Conservation (phyloP, 2,797 vertebrate species). For the Falco concolor region DNA sequence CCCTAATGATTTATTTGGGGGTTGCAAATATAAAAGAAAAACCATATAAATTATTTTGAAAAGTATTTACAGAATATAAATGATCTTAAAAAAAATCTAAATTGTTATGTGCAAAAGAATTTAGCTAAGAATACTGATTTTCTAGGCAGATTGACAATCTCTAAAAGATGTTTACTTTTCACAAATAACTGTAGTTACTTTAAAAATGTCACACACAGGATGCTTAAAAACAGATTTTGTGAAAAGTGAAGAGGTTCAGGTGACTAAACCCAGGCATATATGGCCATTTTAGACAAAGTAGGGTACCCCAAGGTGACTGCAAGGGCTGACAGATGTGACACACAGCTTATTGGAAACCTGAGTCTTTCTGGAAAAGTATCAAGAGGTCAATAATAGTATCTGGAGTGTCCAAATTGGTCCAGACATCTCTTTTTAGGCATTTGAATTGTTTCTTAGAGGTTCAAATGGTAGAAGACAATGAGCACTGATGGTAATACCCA, state of each 20-base stretch:
- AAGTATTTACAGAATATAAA: background rate
- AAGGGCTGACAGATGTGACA: background rate
- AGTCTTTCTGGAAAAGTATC: background rate
- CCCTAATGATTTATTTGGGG: background rate
- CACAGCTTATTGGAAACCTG: background rate
- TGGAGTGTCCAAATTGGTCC: background rate
- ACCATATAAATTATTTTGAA: background rate
- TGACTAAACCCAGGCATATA: background rate
- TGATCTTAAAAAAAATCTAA: background rate
- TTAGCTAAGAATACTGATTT: background rate
- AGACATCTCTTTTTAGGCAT: background rate
- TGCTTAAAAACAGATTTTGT: background rate
- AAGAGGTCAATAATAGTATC: background rate
- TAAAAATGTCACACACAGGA: background rate
- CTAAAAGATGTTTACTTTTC: background rate
- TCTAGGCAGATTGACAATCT: background rate
- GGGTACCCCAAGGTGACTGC: background rate
- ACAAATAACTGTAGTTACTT: background rate
- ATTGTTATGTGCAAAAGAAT: background rate
- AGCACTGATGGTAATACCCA: background rate
- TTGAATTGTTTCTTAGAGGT: background rate
- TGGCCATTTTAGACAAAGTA: background rate
- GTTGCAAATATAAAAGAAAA: background rate
- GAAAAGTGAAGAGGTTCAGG: background rate
- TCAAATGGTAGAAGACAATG: background rate